Conservation (phyloP, 2,888 invertebrate genomes). For the Idaea dimidiata region DNA sequence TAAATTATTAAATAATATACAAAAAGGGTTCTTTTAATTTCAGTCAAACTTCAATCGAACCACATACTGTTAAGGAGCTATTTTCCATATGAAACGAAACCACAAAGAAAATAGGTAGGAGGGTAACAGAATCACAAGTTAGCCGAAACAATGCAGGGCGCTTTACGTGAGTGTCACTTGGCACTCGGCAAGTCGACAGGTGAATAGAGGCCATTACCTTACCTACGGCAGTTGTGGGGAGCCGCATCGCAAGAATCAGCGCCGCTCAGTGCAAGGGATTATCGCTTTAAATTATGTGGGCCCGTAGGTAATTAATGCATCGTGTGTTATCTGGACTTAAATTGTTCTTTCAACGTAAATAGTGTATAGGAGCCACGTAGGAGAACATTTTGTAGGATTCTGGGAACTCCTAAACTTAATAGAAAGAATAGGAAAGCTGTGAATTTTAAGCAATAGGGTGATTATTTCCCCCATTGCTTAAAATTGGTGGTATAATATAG, state of each 20-base stretch:
- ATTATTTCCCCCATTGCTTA: no score
- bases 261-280: background rate
- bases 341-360: background rate
- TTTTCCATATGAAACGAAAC: background rate
- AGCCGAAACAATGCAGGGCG: constrained; percentile 23
- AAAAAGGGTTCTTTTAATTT: no score
- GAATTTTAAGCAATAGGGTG: no score
- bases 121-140: constrained; percentile 13
- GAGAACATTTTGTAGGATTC: background rate
- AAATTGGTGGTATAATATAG: no score
- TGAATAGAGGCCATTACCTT: constrained; percentile 36
- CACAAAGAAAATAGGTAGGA: background rate
- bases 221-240: background rate
- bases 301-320: background rate
- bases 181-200: constrained; percentile 12
- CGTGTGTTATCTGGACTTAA: background rate
- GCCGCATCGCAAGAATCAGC: background rate
- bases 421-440: no score
- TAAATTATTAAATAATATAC: no score
- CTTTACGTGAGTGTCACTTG: constrained; percentile 33
- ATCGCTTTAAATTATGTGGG: background rate
- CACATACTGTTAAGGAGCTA: no score
- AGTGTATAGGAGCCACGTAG: no score
- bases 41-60: no score
- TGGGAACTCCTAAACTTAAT: background rate